phyloP scores from a whole-genome alignment of 1,140 invertebrate genomes.

The Solen grandis region DNA sequence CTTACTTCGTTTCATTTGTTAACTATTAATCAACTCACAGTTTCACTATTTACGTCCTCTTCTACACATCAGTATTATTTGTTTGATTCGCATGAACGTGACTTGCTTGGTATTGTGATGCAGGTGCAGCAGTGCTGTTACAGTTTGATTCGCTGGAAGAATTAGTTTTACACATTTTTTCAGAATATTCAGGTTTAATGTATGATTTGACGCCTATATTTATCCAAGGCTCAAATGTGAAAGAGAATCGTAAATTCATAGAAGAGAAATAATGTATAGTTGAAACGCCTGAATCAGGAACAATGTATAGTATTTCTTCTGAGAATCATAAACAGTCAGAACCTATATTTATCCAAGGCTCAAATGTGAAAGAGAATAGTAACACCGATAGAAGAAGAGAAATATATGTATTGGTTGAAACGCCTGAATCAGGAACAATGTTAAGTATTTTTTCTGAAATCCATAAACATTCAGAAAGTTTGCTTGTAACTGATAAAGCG shows the following conservation, averaged over 20 bases:
- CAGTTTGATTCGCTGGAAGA: constrained; percentile 7
- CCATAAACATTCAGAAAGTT: not conserved
- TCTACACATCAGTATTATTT: not conserved
- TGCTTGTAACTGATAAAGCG: too few relatives aligned
- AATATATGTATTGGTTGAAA: not conserved
- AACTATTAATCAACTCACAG: constrained; percentile 13
- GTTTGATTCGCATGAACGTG: constrained; percentile 35
- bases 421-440: not conserved
- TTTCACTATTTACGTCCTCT: constrained; percentile 6
- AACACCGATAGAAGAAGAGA: not conserved
- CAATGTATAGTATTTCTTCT: not conserved
- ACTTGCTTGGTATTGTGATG: not conserved
- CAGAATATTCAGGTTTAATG: not conserved
- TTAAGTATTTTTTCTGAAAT: not conserved
- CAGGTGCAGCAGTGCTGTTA: constrained; percentile 14
- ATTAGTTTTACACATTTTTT: constrained; percentile 1
- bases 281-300: not conserved
- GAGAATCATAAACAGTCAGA: not conserved
- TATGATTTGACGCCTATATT: constrained; percentile 14
- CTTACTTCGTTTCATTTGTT: constrained; percentile 10
- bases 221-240: not conserved
- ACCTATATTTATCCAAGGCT: not conserved
- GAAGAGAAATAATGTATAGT: not conserved
- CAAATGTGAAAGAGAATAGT: not conserved
- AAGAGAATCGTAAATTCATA: not conserved